Conservation (phyloP, 2,888 invertebrate genomes). For the Agrochola lychnidis region DNA sequence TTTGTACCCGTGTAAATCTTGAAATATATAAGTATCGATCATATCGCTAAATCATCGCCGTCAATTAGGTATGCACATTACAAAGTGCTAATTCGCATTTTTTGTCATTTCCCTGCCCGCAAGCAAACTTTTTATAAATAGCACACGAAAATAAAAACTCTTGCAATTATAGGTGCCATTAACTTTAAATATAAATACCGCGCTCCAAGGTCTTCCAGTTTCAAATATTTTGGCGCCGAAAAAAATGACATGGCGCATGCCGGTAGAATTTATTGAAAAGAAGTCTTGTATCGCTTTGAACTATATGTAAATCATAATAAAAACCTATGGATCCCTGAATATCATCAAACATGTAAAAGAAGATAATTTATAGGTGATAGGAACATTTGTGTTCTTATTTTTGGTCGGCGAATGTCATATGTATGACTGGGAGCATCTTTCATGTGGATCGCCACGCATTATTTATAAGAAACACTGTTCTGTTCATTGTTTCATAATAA, state of each 20-base stretch:
- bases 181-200: slow-evolving; percentile 60
- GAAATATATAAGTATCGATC: background rate
- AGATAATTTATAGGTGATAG: slow-evolving; percentile 61
- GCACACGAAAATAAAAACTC: slow-evolving; percentile 49
- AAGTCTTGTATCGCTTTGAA: slow-evolving; percentile 59
- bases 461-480: slow-evolving; percentile 85
- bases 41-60: slow-evolving; percentile 4
- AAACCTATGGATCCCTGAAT: slow-evolving; percentile 64
- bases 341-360: slow-evolving; percentile 64
- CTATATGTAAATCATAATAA: slow-evolving; percentile 66
- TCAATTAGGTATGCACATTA: slow-evolving; percentile 28
- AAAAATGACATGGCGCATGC: slow-evolving; percentile 54
- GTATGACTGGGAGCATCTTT: slow-evolving; percentile 80
- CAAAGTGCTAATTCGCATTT: slow-evolving; percentile 27
- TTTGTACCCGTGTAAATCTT: background rate
- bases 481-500: slow-evolving; percentile 90
- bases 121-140: slow-evolving; percentile 53
- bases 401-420: slow-evolving; percentile 47
- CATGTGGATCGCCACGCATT: slow-evolving; percentile 80
- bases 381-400: slow-evolving; percentile 55
- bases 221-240: slow-evolving; percentile 66
- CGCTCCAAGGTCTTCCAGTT: slow-evolving; percentile 60
- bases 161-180: slow-evolving; percentile 60
- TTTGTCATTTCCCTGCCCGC: slow-evolving; percentile 23
- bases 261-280: slow-evolving; percentile 60